A percentile compares a stretch with the other conserved stretches of the same genome.
phyloP scores from a whole-genome alignment of 2,113 vertebrate species.

The Euleptes europaea region DNA sequence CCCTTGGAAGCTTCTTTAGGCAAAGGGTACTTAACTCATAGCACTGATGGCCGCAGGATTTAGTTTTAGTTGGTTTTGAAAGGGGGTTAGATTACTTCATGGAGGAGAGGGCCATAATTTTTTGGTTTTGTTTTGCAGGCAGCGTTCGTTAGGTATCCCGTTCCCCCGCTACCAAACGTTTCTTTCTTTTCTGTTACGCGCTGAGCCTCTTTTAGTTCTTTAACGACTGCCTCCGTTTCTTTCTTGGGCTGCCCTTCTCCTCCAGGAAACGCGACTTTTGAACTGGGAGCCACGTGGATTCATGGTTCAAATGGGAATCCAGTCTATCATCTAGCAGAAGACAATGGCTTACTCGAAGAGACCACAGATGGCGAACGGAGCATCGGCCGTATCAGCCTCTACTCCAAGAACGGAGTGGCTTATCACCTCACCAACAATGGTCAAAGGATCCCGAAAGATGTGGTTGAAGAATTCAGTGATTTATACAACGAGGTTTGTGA shows the following conservation, averaged over 20 bases:
- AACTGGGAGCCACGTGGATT: constrained; percentile 99
- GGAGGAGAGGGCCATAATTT: not conserved
- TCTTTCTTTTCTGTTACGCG: too few relatives aligned
- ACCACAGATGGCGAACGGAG: constrained; percentile 92
- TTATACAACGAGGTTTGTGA: constrained; percentile 94
- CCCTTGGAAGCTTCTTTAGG: too few relatives aligned
- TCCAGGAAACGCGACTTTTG: constrained; percentile 91
- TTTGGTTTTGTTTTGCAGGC: not conserved
- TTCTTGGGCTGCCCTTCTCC: not conserved
- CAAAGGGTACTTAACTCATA: too few relatives aligned
- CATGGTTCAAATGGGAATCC: constrained; percentile 97
- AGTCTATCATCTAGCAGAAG: constrained; percentile 98
- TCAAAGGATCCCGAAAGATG: constrained; percentile 93
- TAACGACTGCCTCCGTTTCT: not conserved
- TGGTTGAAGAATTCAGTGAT: constrained; percentile 99
- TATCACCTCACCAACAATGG: constrained; percentile 94
- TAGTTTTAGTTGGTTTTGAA: too few relatives aligned
- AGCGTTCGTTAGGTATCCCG: not conserved
- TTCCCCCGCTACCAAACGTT: not conserved
- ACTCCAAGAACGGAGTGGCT: constrained; percentile 95
- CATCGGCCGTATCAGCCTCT: constrained; percentile 94
- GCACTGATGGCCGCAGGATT: too few relatives aligned
- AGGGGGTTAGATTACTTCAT: too few relatives aligned
- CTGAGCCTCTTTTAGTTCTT: not conserved
- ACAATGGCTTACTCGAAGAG: constrained; percentile 93